Base-by-base conservation (phyloP, 2,797 vertebrate species). In the Setipinna tenuifilis region DNA sequence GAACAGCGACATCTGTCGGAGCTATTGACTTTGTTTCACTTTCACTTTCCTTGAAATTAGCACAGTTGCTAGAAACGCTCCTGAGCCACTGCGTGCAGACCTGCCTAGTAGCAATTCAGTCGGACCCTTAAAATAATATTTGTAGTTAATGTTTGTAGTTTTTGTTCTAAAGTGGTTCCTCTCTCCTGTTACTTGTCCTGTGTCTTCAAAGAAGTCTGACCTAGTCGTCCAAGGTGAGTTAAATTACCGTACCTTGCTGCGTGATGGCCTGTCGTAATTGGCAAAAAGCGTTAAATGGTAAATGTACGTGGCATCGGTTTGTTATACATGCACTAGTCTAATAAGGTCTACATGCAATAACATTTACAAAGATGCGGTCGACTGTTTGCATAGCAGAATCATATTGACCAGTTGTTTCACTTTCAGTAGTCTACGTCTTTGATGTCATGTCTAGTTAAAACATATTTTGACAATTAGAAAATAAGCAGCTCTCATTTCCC, bases 31-130 rank as follows among this genome's bases (percentile, higher is more conserved):
- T 10, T 46, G 68, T 87, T 88, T 89, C 86, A 83, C 90, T 90
- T 90, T 90, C 88, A 81, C 80, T 90, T 90, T 89, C 85, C 78
- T 16, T 65, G 82, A 87, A 89, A 87, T 31, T 9, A 9, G 50
- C 65, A 46, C 5, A 44, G 59, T 2, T 82, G 41, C 0, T 10
- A 35, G 25, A 75, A 68, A 80, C 23, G 4, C 21, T 35, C n/a
- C 31, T 21, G 16, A 50, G 35, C 35, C 2, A 41, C 35, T 0
- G 19, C 21, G 59, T 23, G 19, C 6, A 48, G 6, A n/a, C 21
- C 2, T 23, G 50, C 61, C n/a, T 80, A 41, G 31, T 21, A 6
- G 12, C 75, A 59, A 84, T 46, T 31, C 9, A 16, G 68, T 83
- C 14, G 28, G 12, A 41, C 35, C 10, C n/a, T 28, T n/a, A n/a